A percentile compares a stretch with the other conserved stretches of the same genome.
These are phyloP conservation scores for Motacilla tschutschensis DNA, from an alignment of 2,113 vertebrate species.

Conservation along the genomic window DNA sequence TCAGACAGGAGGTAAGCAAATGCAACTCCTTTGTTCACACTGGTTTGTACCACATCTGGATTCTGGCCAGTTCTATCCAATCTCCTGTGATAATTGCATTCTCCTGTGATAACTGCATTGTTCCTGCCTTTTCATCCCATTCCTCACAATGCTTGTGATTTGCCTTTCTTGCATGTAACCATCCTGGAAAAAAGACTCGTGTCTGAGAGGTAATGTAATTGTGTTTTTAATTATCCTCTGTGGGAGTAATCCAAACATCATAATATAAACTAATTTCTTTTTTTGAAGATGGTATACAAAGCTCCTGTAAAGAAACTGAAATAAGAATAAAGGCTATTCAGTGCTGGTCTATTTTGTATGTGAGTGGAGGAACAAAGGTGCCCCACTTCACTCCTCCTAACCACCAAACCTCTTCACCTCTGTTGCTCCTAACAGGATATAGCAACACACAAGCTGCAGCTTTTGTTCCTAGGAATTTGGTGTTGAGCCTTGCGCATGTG, in stretches of 20 bases:
- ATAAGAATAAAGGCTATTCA: not conserved
- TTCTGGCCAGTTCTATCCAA: not conserved
- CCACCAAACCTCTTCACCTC: not conserved
- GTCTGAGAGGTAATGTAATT: not conserved
- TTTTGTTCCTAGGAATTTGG: not conserved
- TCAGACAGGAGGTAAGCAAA: not conserved
- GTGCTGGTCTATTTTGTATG: not conserved
- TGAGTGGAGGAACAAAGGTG: not conserved
- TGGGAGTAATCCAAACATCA: not conserved
- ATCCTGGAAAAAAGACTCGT: not conserved
- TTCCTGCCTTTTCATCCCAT: not conserved
- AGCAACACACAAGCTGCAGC: not conserved
- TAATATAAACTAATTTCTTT: not conserved
- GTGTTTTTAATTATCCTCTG: constrained; percentile 18
- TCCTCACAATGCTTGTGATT: not conserved
- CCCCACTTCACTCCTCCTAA: not conserved
- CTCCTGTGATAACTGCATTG: not conserved
- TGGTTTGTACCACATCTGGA: not conserved
- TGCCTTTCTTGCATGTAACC: not conserved
- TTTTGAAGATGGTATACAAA: not conserved
- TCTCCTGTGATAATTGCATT: not conserved
- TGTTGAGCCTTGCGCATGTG: not conserved
- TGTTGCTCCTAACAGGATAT: not conserved
- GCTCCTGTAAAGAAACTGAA: not conserved
- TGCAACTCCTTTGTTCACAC: not conserved